phyloP scores from a whole-genome alignment of 2,797 vertebrate genomes.

The Nyctibius grandis region DNA sequence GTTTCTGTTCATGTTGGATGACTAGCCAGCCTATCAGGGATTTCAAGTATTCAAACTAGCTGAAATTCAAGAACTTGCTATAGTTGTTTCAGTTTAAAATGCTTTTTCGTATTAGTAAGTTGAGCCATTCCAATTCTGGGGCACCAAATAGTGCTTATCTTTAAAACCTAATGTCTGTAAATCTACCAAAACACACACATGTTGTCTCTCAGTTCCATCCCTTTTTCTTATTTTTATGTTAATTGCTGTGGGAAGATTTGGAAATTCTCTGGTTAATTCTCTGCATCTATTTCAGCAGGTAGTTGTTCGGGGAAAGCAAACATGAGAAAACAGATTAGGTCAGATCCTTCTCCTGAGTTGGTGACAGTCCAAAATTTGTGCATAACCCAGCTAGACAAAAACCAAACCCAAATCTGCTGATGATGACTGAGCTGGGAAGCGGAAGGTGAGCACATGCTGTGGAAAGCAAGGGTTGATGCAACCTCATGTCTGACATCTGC shows the following conservation, averaged over 20 bases:
- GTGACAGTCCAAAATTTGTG: background rate
- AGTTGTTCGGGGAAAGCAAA: background rate
- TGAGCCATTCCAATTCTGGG: background rate
- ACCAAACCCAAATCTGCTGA: background rate
- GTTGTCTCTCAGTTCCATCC: background rate
- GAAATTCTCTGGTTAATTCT: background rate
- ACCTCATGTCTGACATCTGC: fast-evolving
- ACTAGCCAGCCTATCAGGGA: background rate
- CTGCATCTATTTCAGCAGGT: background rate
- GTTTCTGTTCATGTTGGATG: background rate
- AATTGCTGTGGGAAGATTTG: background rate
- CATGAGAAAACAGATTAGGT: background rate
- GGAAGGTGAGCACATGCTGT: background rate
- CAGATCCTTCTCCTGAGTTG: background rate
- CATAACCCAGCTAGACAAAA: background rate
- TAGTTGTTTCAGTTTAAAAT: background rate
- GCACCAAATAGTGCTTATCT: background rate
- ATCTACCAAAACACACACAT: background rate
- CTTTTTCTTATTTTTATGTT: background rate
- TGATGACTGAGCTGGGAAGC: background rate
- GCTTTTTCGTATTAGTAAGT: background rate
- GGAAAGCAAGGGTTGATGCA: background rate
- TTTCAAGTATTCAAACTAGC: conserved; percentile 4
- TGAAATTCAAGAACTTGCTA: background rate
- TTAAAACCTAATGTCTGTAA: background rate